Evolutionary conservation across 2,113 vertebrate species (phyloP), one percentile per base, ranked within the genome.

Genomic region (Osmerus mordax): DNA sequence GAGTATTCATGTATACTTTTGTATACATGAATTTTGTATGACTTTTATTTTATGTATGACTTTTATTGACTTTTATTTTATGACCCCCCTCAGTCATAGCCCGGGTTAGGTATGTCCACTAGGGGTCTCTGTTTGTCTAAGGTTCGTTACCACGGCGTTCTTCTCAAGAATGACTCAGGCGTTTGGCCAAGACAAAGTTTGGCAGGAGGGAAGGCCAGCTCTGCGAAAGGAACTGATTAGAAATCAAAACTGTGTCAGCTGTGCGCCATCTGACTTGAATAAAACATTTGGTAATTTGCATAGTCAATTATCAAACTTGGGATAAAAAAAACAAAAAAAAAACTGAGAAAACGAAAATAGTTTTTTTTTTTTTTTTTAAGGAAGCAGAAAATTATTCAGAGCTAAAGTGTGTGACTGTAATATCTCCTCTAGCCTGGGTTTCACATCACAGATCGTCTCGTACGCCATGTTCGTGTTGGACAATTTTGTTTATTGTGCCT

Each of bases 41-140:
- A 23, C 23, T 23, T 23, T 23, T 23, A 23, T 23, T 23, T 23
- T 23, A 23, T 23, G 23, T 23, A 23, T 23, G 23, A 23, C 23
- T 23, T 23, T 23, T 23, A n/a, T n/a, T 23, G 23, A 23, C 23
- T 23, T 23, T 23, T 23, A 23, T 23, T 23, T 23, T 23, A 23
- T 23, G 23, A 23, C 1, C 23, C 1, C 23, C 23, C 23, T 23
- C 23, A 23, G 23, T 1, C 23, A 23, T 23, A 23, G 23, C 23
- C 23, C 1, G 23, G 23, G 23, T 1, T 23, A 23, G 23, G 23
- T 23, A 23, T 23, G 1, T 21, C 85, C 87, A 88, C 84, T 79
- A 87, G 89, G 62, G 84, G 86, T 80, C 87, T 56, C 87, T 87
- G 73, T 52, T 79, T 53, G 77, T 75, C 78, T 87, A 18, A 56